phyloP scores from a whole-genome alignment of 2,888 invertebrate species.

The Norana najaformis region DNA sequence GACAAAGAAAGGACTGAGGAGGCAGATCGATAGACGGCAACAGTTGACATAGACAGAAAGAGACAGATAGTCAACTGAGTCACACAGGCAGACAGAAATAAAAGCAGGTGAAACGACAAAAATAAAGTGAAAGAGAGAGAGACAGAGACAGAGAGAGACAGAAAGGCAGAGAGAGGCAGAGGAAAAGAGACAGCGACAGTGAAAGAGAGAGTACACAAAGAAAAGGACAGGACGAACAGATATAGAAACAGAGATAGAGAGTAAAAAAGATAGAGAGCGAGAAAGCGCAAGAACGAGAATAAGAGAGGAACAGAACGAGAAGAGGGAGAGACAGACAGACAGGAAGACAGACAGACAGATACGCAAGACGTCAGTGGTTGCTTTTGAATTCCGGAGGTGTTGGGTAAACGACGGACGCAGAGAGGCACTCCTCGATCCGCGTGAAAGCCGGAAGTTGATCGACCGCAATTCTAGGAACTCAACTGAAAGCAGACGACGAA shows the following conservation, averaged over 20 bases:
- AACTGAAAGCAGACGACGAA: constrained; percentile 14
- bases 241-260: constrained; percentile 36
- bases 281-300: constrained; percentile 37
- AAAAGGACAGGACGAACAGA: no score
- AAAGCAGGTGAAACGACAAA: constrained; percentile 35
- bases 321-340: background rate
- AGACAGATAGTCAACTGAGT: background rate
- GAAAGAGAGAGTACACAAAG: background rate
- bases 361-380: background rate
- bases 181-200: background rate
- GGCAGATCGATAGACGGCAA: background rate
- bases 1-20: background rate
- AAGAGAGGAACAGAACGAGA: constrained; percentile 21
- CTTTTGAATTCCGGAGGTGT: background rate
- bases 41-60: background rate
- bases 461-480: background rate
- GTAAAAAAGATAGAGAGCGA: constrained; percentile 35
- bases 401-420: background rate
- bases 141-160: constrained; percentile 1
- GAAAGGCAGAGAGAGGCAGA: background rate
- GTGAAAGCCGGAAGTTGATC: constrained; percentile 13
- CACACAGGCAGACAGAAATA: constrained; percentile 31
- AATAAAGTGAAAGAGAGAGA: background rate
- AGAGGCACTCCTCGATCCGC: background rate
- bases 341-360: background rate